Base-by-base conservation (phyloP, 2,888 invertebrate genomes). In the Neocrepidodera transversa region DNA sequence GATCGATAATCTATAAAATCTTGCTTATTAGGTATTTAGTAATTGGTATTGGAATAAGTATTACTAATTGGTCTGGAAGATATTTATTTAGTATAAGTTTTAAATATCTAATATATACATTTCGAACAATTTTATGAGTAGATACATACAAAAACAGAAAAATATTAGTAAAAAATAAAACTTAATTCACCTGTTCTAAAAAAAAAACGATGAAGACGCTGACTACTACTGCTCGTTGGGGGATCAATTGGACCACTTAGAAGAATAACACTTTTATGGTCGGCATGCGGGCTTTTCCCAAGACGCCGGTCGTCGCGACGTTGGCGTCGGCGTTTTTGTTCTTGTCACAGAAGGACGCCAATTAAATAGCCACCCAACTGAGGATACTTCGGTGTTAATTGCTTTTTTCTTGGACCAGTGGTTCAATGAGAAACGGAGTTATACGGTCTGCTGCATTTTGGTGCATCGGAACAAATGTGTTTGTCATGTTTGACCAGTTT, bases 221-320 rank as follows among this genome's bases (percentile, higher is more conserved):
- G 32, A 5, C 2, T 13, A 3, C 2, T 14, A 32, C 32, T 40
- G 20, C 30, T 23, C 49, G 53, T 49, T 54, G 3, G 17, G 28
- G 43, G 53, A 54, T 53, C 59, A 49, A 59, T 59, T 59, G 23
- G 48, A 54, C 59, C 59, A 59, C 53, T 59, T 59, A 49, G 43
- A 13, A 40, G 43, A 59, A 59, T 59, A 59, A 59, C 49, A 42
- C 53, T 53, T 49, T 49, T 43, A 59, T 36, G 36, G 53, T 43
- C 48, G 42, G 26, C 35, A 23, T 45, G 45, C 26, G 45, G 26
- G n/a, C 14, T 11, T 35, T 32, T 45, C 53, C 20, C 16, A 53
- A 42, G 38, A 51, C 23, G 17, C 26, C 23, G 23, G 17, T 38
- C 38, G 38, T 38, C 38, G 38, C 17, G 38, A 38, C 13, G 38